Percentiles rank a stretch among this genome's conserved stretches.
Conservation (phyloP, 2,797 vertebrate species). For the Taenioides sp. region DNA sequence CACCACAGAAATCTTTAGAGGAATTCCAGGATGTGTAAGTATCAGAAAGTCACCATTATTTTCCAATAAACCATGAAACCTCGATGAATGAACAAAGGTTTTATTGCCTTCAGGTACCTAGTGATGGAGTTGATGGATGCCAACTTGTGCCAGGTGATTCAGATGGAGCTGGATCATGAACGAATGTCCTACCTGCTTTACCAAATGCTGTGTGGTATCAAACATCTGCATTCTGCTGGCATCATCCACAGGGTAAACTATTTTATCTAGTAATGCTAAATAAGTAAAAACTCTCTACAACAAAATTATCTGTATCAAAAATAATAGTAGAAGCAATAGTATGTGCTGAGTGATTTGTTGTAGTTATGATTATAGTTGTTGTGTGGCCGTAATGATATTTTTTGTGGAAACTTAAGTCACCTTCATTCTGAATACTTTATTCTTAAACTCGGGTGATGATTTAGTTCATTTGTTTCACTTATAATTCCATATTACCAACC, state of each 20-base stretch:
- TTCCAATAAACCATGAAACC: background rate
- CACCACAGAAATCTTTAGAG: conserved; percentile 98
- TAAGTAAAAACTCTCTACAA: no score
- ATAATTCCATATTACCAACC: no score
- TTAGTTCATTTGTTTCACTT: no score
- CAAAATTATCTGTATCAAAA: no score
- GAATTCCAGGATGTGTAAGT: conserved; percentile 99
- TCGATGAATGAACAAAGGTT: no score
- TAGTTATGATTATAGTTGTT: no score
- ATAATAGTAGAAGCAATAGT: no score
- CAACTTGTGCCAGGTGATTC: conserved; percentile 99
- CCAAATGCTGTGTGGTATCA: conserved; percentile 99
- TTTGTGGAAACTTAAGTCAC: no score
- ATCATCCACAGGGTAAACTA: conserved; percentile 95
- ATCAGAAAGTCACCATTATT: conserved; percentile 24
- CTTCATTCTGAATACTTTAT: no score
- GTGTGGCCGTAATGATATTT: no score
- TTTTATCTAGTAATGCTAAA: background rate
- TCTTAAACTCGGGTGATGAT: no score
- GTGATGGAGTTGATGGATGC: conserved; percentile 99
- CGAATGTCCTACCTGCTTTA: conserved; percentile 99
- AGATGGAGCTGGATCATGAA: conserved; percentile 99
- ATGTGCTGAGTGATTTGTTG: no score
- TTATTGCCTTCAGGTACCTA: conserved; percentile 83
- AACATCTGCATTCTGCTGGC: conserved; percentile 97